phyloP scores from a whole-genome alignment of 1,140 invertebrate genomes.

The Pogonomyrmex californicus region DNA sequence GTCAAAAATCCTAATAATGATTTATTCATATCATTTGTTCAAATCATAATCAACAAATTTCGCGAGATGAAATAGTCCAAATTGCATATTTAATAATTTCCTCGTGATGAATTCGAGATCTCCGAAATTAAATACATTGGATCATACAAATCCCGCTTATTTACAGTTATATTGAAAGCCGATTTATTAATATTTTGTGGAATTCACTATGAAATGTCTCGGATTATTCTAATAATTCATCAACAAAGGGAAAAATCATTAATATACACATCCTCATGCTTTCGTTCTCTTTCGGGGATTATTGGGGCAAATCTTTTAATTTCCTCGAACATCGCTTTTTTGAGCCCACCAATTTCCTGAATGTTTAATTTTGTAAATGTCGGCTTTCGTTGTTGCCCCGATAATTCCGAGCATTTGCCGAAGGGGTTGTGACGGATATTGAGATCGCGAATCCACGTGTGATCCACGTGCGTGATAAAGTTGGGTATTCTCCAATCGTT shows the following conservation, averaged over 20 bases:
- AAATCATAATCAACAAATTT: constrained; percentile 28
- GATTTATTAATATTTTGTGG: constrained; percentile 11
- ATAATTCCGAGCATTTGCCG: not conserved
- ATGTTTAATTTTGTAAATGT: too few species aligned
- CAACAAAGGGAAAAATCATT: not conserved
- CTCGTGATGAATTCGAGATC: not conserved
- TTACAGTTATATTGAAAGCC: not conserved
- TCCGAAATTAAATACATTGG: not conserved
- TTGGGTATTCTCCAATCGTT: constrained; percentile 28
- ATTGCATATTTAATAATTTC: constrained; percentile 20
- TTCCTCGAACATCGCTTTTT: not conserved
- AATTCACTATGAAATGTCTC: not conserved
- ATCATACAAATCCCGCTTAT: not conserved
- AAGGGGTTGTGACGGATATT: not conserved
- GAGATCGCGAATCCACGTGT: constrained; percentile 27
- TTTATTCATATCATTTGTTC: not conserved
- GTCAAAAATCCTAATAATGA: not conserved
- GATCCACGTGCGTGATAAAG: constrained; percentile 58
- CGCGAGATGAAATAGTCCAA: not conserved
- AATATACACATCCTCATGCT: not conserved
- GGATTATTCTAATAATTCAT: not conserved
- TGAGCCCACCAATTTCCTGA: not conserved
- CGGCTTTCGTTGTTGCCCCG: not conserved
- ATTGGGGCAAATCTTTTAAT: not conserved
- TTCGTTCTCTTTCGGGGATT: not conserved